Base-by-base conservation (phyloP, 1,140 invertebrate species). In the Pseudomyrmex dendroicus region DNA sequence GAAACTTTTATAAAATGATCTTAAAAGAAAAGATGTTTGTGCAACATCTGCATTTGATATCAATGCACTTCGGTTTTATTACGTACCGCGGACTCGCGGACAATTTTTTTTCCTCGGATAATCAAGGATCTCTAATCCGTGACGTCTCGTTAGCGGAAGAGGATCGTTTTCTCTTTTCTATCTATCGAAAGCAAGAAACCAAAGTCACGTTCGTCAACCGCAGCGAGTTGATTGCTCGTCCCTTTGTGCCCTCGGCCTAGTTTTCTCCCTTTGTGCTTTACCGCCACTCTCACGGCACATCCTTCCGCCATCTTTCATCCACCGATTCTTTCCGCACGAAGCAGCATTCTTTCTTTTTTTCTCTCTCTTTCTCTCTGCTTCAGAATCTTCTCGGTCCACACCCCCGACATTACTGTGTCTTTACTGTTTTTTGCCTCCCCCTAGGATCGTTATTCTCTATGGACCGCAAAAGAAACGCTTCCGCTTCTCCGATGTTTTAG, bases 181-280 rank as follows among this genome's bases (percentile, higher is more conserved):
- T 22, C 76, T 44, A 48, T 83, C 73, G 73, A 62, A 72, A 73
- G 72, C 20, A 62, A 80, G 83, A 86, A 88, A 90, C 84, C 86
- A 87, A 83, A 90, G 90, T 90, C 90, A 90, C 89, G 88, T 90
- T 90, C 88, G 84, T 88, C 88, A 90, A 89, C 90, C 86, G 86
- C 88, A 89, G 88, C 84, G 76, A 62, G 61, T 78, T 80, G 86
- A 90, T 91, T 90, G 83, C 89, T 84, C 84, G 82, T 90, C 76
- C 84, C 90, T 90, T 90, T 91, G 88, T 89, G 66, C 54, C 25
- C 76, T 87, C 76, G 83, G n/a, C 86, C 87, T 77, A 80, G 83
- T 85, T 88, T 78, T 84, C 80, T 77, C 56, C 54, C 77, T 82
- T 84, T 83, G 64, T 84, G n/a, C 62, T 46, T 64, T 57, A 56